A percentile compares a stretch with the other conserved stretches of the same genome.
phyloP scores from a whole-genome alignment of 1,140 invertebrate species.

The Eumeta japonica region DNA sequence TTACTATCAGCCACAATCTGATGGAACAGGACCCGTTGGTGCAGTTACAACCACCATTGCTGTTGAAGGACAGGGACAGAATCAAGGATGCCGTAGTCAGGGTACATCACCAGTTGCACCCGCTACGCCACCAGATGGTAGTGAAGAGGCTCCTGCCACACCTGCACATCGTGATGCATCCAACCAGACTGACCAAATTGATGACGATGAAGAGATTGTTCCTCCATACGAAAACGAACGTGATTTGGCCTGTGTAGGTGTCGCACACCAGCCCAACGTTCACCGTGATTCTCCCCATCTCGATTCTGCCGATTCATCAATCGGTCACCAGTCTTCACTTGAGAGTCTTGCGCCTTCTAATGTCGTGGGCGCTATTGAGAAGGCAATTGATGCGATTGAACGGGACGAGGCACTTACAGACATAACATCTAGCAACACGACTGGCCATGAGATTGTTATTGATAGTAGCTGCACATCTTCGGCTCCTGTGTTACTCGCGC shows the following conservation, averaged over 20 bases:
- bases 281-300: too few relatives aligned
- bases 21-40: constrained; percentile 7
- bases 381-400: constrained; percentile 47
- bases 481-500: constrained; percentile 10
- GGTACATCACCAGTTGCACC: constrained; percentile 38
- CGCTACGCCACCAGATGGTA: constrained; percentile 60
- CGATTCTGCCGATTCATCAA: neutral
- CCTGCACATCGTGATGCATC: constrained; percentile 73
- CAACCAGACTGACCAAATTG: constrained; percentile 73
- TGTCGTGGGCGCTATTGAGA: constrained; percentile 36
- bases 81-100: constrained; percentile 57
- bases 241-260: constrained; percentile 47
- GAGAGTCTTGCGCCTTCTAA: too few relatives aligned
- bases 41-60: constrained; percentile 6
- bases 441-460: constrained; percentile 36
- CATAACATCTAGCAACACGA: constrained; percentile 35
- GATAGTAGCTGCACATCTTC: constrained; percentile 37
- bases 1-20: constrained; percentile 54
- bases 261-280: constrained; percentile 42
- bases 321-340: too few relatives aligned
- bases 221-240: constrained; percentile 55
- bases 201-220: constrained; percentile 52
- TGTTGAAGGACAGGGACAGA: constrained; percentile 31
- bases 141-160: constrained; percentile 55
- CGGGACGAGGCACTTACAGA: constrained; percentile 34